Evolutionary conservation across 2,888 invertebrate species (phyloP).

Genomic region (Lordiphosa andalusiaca): DNA sequence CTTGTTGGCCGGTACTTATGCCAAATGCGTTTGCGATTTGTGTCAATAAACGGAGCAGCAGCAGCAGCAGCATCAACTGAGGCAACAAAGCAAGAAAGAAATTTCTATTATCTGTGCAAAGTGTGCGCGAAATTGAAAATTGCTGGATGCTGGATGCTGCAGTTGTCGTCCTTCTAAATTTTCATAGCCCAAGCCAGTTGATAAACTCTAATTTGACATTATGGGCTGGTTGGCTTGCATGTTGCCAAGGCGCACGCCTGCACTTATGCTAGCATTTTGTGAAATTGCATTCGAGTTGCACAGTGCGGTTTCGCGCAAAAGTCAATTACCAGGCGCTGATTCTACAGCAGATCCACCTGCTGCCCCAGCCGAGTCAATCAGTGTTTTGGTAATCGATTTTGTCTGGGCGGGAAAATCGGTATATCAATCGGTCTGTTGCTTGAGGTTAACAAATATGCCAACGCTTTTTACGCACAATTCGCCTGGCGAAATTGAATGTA

Average conservation of each 20-base stretch:
- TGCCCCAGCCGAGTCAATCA: conserved; percentile 51
- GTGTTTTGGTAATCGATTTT: conserved; percentile 66
- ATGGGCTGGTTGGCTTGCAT: conserved; percentile 19
- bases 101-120: conserved; percentile 75
- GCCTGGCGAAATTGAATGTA: conserved; percentile 75
- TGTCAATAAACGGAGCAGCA: conserved; percentile 65
- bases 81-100: conserved; percentile 51
- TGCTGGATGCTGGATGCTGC: conserved; percentile 42
- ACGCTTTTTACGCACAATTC: conserved; percentile 73
- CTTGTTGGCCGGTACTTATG: conserved; percentile 61
- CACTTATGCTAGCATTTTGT: conserved; percentile 71
- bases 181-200: conserved; percentile 66
- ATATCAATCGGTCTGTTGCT: conserved; percentile 50
- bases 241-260: conserved; percentile 42
- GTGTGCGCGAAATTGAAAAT: conserved; percentile 75
- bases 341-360: conserved; percentile 16
- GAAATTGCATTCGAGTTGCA: conserved; percentile 66
- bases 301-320: conserved; percentile 72
- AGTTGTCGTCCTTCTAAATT: conserved; percentile 42
- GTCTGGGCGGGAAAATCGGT: conserved; percentile 48
- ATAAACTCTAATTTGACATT: conserved; percentile 74
- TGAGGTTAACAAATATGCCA: conserved; percentile 73
- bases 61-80: conserved; percentile 18
- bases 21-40: conserved; percentile 74
- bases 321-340: conserved; percentile 64